phyloP scores from a whole-genome alignment of 2,113 vertebrate genomes.

The Oenanthe oenanthe region DNA sequence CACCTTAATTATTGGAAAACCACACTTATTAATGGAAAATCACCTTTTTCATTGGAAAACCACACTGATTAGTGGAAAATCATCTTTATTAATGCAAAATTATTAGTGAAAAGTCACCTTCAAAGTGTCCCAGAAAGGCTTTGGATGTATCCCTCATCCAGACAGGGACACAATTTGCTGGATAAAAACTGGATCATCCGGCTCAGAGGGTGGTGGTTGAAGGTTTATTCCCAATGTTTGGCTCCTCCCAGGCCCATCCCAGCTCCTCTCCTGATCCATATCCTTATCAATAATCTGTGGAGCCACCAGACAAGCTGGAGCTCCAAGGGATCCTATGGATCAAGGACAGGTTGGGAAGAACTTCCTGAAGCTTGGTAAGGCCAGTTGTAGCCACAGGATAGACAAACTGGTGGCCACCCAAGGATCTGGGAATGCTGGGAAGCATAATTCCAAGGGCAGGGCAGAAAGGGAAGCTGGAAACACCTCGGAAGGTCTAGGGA shows the following conservation, averaged over 20 bases:
- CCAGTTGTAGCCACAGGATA: fast-evolving
- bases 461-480: neutral
- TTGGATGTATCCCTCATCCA: neutral
- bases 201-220: neutral
- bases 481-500: neutral
- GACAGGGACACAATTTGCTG: neutral
- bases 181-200: fast-evolving
- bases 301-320: neutral
- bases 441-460: neutral
- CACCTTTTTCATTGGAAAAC: neutral
- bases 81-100: neutral
- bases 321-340: neutral
- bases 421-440: neutral
- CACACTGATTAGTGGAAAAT: fast-evolving
- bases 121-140: fast-evolving
- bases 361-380: neutral
- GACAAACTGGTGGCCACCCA: neutral
- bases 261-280: neutral
- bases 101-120: neutral
- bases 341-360: neutral
- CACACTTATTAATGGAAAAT: neutral
- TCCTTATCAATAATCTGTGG: neutral
- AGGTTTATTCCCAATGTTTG: neutral
- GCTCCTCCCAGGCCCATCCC: neutral
- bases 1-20: neutral